Percentiles rank a stretch among this genome's conserved stretches.
Evolutionary conservation across 2,797 vertebrate genomes (phyloP).

Genomic region (Hydrocynus forskahlii): DNA sequence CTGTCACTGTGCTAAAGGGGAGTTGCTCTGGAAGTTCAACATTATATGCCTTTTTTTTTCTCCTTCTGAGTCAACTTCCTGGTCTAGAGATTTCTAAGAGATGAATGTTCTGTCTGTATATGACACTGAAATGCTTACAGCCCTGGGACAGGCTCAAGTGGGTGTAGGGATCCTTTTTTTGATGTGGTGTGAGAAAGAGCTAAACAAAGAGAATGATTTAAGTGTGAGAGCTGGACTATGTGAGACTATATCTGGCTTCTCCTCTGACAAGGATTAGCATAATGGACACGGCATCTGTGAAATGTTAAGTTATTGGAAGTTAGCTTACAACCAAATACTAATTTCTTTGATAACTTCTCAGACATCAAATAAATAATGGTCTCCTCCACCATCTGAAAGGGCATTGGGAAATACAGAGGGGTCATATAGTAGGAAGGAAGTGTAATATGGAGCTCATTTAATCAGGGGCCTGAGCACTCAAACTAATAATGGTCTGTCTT

Average conservation of each 20-base stretch:
- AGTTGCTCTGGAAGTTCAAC: not conserved
- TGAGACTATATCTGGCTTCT: constrained; percentile 3
- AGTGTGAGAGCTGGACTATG: constrained; percentile 19
- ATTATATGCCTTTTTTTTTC: not conserved
- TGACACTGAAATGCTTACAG: not conserved
- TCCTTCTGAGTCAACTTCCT: constrained; percentile 15
- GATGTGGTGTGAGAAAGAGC: constrained; percentile 46
- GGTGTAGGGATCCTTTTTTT: constrained; percentile 3
- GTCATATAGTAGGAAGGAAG: not conserved
- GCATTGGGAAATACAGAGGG: not conserved
- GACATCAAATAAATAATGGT: constrained; percentile 4
- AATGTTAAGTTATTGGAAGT: constrained; percentile 1
- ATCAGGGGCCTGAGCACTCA: not conserved
- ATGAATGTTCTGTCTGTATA: not conserved
- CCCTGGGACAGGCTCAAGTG: not conserved
- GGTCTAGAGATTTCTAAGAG: not conserved
- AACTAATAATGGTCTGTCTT: constrained; percentile 10
- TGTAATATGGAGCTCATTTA: constrained; percentile 16
- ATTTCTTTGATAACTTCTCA: constrained; percentile 12
- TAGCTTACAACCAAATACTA: constrained; percentile 16
- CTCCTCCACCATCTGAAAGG: not conserved
- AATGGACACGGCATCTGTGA: not conserved
- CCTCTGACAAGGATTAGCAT: not conserved
- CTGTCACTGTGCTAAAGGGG: constrained; percentile 18
- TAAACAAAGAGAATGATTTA: constrained; percentile 24